Percentiles rank a stretch among this genome's conserved stretches.
phyloP scores from a whole-genome alignment of 2,797 vertebrate genomes.

The Amniataba percoides region DNA sequence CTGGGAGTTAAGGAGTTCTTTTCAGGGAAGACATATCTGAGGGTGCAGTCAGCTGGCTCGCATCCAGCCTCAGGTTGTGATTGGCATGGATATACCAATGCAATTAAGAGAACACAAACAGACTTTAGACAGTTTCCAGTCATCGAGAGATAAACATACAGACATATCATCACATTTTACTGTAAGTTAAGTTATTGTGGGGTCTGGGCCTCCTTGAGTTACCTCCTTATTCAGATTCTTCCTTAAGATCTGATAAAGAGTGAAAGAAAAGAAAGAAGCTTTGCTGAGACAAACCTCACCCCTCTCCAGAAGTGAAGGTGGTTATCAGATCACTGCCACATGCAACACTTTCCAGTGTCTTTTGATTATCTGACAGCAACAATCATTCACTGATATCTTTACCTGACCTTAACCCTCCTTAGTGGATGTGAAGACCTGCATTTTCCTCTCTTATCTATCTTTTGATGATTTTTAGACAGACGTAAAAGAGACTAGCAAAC shows the following conservation, averaged over 20 bases:
- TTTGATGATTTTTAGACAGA: not conserved
- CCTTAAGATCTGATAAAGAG: conserved; percentile 4
- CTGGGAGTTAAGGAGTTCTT: conserved; percentile 40
- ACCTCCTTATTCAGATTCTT: conserved; percentile 4
- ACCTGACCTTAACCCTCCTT: not conserved
- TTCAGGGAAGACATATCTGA: conserved; percentile 38
- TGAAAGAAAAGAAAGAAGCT: conserved; percentile 23
- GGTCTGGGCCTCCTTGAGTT: conserved; percentile 17
- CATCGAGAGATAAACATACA: conserved; percentile 24
- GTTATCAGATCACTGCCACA: conserved; percentile 26
- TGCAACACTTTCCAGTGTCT: not conserved
- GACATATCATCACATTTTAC: conserved; percentile 17
- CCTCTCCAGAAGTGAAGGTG: conserved; percentile 28
- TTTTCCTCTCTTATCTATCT: conserved; percentile 1
- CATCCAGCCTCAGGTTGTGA: conserved; percentile 61
- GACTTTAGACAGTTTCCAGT: conserved; percentile 29
- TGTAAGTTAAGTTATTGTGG: conserved; percentile 27
- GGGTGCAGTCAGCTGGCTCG: conserved; percentile 49
- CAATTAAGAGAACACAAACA: conserved; percentile 49
- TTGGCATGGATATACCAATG: conserved; percentile 52
- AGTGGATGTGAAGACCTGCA: not conserved
- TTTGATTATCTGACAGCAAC: conserved; percentile 21
- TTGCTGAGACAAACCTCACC: conserved; percentile 26
- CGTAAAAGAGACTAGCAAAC: not conserved
- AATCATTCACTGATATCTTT: conserved; percentile 20